phyloP scores from a whole-genome alignment of 2,888 invertebrate genomes.

The Caenorhabditis plicata region DNA sequence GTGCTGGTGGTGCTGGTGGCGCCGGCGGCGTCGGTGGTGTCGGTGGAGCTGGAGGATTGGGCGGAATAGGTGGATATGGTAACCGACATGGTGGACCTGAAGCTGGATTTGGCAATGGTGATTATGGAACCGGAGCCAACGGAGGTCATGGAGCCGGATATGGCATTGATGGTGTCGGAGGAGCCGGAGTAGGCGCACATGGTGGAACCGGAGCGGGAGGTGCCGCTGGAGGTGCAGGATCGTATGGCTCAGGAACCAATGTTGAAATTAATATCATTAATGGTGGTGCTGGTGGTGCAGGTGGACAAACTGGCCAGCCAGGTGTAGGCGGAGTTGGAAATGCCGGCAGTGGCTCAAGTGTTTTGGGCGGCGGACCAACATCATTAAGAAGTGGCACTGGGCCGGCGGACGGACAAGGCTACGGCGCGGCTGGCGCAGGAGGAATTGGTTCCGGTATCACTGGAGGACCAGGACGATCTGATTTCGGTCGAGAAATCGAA shows the following conservation, averaged over 20 bases:
- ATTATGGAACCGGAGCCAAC: neutral
- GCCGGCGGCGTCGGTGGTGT: neutral
- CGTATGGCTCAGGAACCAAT: too few relatives aligned
- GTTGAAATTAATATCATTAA: neutral
- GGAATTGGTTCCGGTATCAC: constrained; percentile 32
- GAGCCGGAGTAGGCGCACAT: constrained; percentile 2
- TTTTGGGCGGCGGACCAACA: constrained; percentile 21
- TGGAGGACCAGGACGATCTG: constrained; percentile 42
- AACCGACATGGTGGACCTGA: neutral
- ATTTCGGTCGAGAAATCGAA: constrained; percentile 43
- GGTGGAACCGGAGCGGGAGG: too few relatives aligned
- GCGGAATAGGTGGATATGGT: constrained; percentile 7
- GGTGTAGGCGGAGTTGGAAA: constrained; percentile 14
- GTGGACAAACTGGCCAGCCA: neutral
- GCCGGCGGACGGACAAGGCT: too few relatives aligned
- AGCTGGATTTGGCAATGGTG: neutral
- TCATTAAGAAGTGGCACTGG: too few relatives aligned
- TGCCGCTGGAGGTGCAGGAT: too few relatives aligned
- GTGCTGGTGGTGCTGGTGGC: constrained; percentile 2
- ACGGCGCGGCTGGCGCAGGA: constrained; percentile 22
- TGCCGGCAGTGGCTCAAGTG: constrained; percentile 5
- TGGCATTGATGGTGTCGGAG: constrained; percentile 4
- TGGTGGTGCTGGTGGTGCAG: constrained; percentile 7
- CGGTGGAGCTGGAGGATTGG: constrained; percentile 3
- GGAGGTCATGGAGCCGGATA: constrained; percentile 15